Conservation (phyloP, 2,888 invertebrate genomes). For the Meteorus colon region DNA sequence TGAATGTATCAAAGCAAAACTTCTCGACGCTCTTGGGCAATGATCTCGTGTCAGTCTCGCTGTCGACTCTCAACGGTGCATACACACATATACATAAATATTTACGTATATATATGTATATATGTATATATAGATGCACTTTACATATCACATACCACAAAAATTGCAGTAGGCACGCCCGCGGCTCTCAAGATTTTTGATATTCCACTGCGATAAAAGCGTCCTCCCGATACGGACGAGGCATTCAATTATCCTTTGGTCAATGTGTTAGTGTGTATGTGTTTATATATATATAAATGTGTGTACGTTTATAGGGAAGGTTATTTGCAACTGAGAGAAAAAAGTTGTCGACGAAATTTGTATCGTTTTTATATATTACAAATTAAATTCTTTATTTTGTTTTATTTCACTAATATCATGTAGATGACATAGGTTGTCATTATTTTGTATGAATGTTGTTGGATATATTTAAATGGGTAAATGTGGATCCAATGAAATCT, state of each 20-base stretch:
- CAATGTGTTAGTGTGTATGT: constrained; percentile 11
- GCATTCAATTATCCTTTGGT: constrained; percentile 51
- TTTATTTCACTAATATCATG: neutral
- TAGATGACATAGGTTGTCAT: neutral
- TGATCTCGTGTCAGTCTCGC: constrained; percentile 30
- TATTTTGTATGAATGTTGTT: neutral
- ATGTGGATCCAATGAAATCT: constrained; percentile 4
- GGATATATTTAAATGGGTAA: constrained; percentile 18
- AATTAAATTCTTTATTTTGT: neutral
- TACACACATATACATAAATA: constrained; percentile 25
- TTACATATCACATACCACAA: constrained; percentile 54
- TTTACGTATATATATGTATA: constrained; percentile 29
- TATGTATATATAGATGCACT: constrained; percentile 46
- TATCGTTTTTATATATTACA: neutral
- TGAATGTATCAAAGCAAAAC: constrained; percentile 9
- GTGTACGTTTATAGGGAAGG: neutral
- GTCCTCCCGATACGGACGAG: constrained; percentile 38
- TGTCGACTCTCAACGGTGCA: constrained; percentile 16
- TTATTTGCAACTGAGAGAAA: neutral
- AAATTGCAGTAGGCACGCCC: constrained; percentile 57
- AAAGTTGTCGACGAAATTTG: neutral
- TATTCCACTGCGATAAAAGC: constrained; percentile 58
- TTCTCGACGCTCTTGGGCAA: constrained; percentile 11
- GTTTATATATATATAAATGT: constrained; percentile 1
- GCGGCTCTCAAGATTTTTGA: constrained; percentile 55